A percentile compares a stretch with the other conserved stretches of the same genome.
Conservation (phyloP, 2,797 vertebrate genomes). For the Ambastaia sidthimunki region DNA sequence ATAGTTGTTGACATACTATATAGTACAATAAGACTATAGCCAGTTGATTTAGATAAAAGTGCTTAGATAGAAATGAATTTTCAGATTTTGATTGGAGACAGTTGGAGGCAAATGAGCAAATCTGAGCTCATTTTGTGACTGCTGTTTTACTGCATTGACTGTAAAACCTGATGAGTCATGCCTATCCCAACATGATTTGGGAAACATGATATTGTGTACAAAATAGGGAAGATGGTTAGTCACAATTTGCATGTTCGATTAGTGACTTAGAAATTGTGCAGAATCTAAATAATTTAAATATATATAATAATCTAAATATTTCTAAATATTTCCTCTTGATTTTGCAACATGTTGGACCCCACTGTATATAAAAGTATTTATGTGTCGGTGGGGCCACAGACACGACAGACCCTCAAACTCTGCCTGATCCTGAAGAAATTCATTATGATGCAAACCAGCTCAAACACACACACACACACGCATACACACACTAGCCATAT, state of each 20-base stretch:
- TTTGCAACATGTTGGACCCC: not conserved
- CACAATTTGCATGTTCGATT: not conserved
- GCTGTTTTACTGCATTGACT: not conserved
- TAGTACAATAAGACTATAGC: too few relatives aligned
- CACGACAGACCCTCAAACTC: constrained; percentile 73
- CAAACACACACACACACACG: constrained; percentile 34
- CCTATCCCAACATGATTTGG: too few relatives aligned
- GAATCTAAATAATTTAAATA: too few relatives aligned
- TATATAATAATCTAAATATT: too few relatives aligned
- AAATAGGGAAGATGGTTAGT: not conserved
- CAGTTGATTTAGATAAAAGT: too few relatives aligned
- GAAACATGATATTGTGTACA: not conserved
- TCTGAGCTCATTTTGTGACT: too few relatives aligned
- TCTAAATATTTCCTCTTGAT: not conserved
- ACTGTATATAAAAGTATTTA: not conserved
- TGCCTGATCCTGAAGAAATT: constrained; percentile 79
- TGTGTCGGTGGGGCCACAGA: constrained; percentile 79
- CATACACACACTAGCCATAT: constrained; percentile 18
- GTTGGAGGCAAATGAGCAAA: too few relatives aligned
- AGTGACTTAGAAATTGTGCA: too few relatives aligned
- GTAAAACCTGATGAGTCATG: not conserved
- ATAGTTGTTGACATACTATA: too few relatives aligned
- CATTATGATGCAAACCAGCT: constrained; percentile 65
- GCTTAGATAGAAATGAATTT: too few relatives aligned
- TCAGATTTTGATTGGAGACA: too few relatives aligned